These are phyloP conservation scores for Poeciliopsis occidentalis DNA, from an alignment of 2,113 vertebrate species.

Conservation along the genomic window DNA sequence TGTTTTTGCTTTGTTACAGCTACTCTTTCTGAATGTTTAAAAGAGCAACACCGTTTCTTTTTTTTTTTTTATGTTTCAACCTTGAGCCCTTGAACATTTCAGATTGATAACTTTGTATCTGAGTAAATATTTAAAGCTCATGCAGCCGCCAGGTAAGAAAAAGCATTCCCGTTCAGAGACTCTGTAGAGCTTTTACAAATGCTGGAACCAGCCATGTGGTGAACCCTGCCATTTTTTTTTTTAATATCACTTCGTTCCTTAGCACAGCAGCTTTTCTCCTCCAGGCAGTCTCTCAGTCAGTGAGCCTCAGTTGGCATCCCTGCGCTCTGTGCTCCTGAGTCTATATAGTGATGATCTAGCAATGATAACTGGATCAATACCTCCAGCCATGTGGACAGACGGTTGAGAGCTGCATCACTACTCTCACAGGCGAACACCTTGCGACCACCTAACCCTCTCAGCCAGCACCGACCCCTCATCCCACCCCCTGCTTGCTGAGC, in stretches of 20 bases:
- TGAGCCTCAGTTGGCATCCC: constrained; percentile 30
- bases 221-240: background rate
- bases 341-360: constrained; percentile 76
- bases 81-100: background rate
- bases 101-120: background rate
- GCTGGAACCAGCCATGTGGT: background rate
- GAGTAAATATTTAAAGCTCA: background rate
- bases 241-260: background rate
- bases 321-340: constrained; percentile 56
- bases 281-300: constrained; percentile 43
- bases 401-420: constrained; percentile 66
- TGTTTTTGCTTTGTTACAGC: background rate
- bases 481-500: background rate
- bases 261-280: constrained; percentile 28
- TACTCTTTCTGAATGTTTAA: background rate
- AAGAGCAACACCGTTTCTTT: background rate
- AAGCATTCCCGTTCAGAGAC: constrained; percentile 2
- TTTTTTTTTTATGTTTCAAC: background rate
- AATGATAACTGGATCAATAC: constrained; percentile 79
- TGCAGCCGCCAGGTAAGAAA: background rate
- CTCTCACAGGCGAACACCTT: constrained; percentile 56
- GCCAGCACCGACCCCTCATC: background rate
- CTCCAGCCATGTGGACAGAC: constrained; percentile 75
- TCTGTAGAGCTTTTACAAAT: background rate
- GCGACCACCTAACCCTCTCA: constrained; percentile 47